phyloP scores from a whole-genome alignment of 2,113 vertebrate genomes.

The Pelecanoides urinatrix region DNA sequence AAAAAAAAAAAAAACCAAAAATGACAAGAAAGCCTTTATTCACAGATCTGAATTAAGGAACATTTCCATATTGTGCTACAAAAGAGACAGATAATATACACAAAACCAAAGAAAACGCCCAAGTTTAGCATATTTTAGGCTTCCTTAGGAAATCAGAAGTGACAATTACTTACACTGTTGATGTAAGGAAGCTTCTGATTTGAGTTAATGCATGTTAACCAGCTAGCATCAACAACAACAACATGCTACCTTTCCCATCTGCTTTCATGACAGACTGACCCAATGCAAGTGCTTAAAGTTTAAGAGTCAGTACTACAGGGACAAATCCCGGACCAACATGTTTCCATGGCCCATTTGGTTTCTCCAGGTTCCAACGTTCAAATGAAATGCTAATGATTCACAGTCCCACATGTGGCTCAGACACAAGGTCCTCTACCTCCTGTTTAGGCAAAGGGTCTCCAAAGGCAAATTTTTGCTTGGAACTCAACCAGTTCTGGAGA shows the following conservation, averaged over 20 bases:
- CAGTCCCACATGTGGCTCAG: not conserved
- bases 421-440: not conserved
- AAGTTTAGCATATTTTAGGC: slow-evolving; percentile 21
- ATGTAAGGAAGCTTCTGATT: not conserved
- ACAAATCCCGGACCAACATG: not conserved
- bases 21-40: not conserved
- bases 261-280: not conserved
- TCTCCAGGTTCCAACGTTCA: not conserved
- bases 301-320: not conserved
- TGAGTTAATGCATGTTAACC: not conserved
- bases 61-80: not conserved
- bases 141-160: not conserved
- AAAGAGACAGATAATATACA: not conserved
- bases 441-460: not conserved
- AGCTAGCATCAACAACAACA: not conserved
- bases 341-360: not conserved
- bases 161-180: not conserved
- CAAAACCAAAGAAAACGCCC: not conserved
- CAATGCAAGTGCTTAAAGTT: not conserved
- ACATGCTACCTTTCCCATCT: not conserved
- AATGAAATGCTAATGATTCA: slow-evolving; percentile 1
- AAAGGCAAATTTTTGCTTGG: not conserved
- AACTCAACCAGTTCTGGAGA: slow-evolving; percentile 1
- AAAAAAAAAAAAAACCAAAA: not conserved
- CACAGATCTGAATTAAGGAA: not conserved